Evolutionary conservation across 2,113 vertebrate genomes (phyloP), one percentile per base, ranked within the genome.

Genomic region (Paramisgurnus dabryanus): DNA sequence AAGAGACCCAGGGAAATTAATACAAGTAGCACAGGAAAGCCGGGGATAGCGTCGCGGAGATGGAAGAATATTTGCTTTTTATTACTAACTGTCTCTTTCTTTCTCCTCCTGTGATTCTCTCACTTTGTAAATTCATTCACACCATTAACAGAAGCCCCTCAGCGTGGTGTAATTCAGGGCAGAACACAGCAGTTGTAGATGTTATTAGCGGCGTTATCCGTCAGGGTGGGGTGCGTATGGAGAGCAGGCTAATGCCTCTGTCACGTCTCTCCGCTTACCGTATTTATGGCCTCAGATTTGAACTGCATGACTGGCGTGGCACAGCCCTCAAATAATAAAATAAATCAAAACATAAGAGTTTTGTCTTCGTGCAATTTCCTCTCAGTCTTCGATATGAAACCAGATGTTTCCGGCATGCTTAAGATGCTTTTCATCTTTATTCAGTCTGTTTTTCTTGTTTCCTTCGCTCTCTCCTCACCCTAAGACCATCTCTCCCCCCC

Each of bases 341-440:
- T 96, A 96, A 97, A 97, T 95, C 94, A 95, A 97, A 97, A 96
- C 95, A 95, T 90, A 96, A 95, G 93, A 96, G 94, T 96, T 96
- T 94, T 94, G 92, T 95, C 95, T 94, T 95, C 92, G 89, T 92
- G 95, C 94, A 98, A 97, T 98, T 98, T 96, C 95, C 96, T 94
- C 95, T 76, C 88, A 92, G 93, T 91, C 94, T 85, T 88, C 87
- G 89, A 96, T 95, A 95, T 95, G 93, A 96, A 97, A 96, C 95
- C 96, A 98, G 96, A 98, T 98, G 96, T 98, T 96, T 95, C 93
- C 92, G 91, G 92, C 94, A 93, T 94, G 93, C 93, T 93, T 89
- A 94, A 95, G 95, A 96, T 94, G 94, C 95, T 95, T 97, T 96
- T 97, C 95, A 96, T 96, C 94, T 95, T 92, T 91, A 92, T 91